Percentiles rank a stretch among this genome's conserved stretches.
Evolutionary conservation across 2,888 invertebrate species (phyloP).

Genomic region (Ptychoptera contaminata): DNA sequence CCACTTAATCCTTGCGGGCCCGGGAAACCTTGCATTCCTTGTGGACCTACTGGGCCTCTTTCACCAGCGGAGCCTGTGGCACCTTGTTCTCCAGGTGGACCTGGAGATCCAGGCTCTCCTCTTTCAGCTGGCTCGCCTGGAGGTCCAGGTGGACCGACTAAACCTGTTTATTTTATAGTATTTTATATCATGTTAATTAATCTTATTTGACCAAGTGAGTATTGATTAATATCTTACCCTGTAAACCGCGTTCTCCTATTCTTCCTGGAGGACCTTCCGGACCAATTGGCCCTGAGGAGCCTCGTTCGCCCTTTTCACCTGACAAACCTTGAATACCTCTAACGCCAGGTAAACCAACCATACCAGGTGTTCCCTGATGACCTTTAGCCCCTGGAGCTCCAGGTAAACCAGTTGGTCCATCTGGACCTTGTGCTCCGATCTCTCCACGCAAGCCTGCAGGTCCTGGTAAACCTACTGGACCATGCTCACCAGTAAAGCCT

Average conservation of each 20-base stretch:
- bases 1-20: constrained; percentile 55
- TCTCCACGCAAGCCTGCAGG: constrained; percentile 34
- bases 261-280: constrained; percentile 55
- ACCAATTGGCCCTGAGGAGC: constrained; percentile 46
- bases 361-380: constrained; percentile 59
- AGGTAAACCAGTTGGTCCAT: constrained; percentile 41
- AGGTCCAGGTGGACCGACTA: constrained; percentile 54
- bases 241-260: constrained; percentile 60
- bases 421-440: constrained; percentile 34
- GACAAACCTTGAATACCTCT: constrained; percentile 47
- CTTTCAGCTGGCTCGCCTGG: constrained; percentile 70
- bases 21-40: constrained; percentile 51
- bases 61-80: constrained; percentile 61
- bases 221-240: constrained; percentile 18
- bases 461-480: constrained; percentile 44
- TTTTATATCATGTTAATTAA: too few species aligned
- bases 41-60: constrained; percentile 52
- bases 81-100: constrained; percentile 52
- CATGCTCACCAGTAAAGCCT: constrained; percentile 63
- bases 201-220: too few species aligned
- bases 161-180: constrained; percentile 40
- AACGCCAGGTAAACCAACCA: constrained; percentile 60
- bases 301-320: constrained; percentile 49
- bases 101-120: constrained; percentile 59
- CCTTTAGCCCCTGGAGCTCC: constrained; percentile 61